A percentile compares a stretch with the other conserved stretches of the same genome.
Evolutionary conservation across 1,140 invertebrate genomes (phyloP).

Genomic region (Caenorhabditis remanei): DNA sequence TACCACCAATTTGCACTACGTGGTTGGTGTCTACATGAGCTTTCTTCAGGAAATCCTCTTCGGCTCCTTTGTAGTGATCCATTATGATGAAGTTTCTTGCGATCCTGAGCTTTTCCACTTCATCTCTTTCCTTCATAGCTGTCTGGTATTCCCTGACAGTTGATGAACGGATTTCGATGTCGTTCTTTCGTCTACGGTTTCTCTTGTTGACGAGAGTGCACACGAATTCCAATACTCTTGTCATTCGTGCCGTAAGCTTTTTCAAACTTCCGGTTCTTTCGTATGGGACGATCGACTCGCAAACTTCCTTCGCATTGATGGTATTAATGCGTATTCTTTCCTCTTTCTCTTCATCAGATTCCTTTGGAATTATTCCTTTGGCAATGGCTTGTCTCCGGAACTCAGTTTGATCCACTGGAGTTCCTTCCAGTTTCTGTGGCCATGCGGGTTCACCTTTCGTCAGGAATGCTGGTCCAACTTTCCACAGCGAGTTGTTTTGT

Average conservation of each 20-base stretch:
- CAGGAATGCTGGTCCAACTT: background rate
- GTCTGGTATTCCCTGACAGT: background rate
- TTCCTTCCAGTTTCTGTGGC: background rate
- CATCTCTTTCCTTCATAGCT: background rate
- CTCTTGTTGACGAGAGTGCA: background rate
- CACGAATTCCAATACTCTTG: background rate
- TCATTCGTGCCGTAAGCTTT: background rate
- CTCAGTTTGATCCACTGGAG: background rate
- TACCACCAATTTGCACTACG: background rate
- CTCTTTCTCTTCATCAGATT: background rate
- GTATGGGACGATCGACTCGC: background rate
- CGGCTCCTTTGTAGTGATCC: background rate
- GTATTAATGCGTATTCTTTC: background rate
- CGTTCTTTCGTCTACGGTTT: background rate
- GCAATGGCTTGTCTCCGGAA: background rate
- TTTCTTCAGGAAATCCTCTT: background rate
- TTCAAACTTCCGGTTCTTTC: background rate
- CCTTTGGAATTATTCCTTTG: background rate
- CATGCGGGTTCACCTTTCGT: background rate
- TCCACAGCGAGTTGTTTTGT: background rate
- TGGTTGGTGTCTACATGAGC: background rate
- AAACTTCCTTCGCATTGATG: background rate
- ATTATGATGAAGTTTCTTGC: background rate
- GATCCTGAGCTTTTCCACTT: background rate
- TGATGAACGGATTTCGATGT: background rate